A percentile compares a stretch with the other conserved stretches of the same genome.
These are phyloP conservation scores for Serripes groenlandicus DNA, from an alignment of 2,888 invertebrate species.

Conservation along the genomic window DNA sequence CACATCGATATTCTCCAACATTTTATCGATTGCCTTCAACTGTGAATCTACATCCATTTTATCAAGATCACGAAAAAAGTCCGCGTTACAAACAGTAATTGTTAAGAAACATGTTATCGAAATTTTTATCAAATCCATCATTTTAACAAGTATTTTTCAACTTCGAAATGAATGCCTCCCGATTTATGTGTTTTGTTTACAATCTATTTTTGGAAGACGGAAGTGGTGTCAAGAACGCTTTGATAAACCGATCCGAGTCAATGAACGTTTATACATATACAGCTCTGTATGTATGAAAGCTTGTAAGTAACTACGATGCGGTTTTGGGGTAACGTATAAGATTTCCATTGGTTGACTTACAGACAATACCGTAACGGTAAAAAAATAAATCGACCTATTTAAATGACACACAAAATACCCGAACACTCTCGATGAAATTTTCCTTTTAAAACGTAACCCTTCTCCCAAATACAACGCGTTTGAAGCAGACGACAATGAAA, in stretches of 20 bases:
- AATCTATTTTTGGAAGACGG: conserved; percentile 9
- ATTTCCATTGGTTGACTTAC: not conserved
- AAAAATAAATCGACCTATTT: too few species aligned
- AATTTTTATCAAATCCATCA: too few species aligned
- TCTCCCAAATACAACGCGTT: too few species aligned
- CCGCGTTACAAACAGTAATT: conserved; percentile 1
- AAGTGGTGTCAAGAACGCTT: conserved; percentile 13
- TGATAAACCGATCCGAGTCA: not conserved
- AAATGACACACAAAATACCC: too few species aligned
- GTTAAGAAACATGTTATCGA: too few species aligned
- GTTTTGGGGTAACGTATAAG: not conserved
- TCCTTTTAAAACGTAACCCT: too few species aligned
- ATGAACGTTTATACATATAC: not conserved
- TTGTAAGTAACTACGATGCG: not conserved
- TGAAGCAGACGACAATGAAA: too few species aligned
- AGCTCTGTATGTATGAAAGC: not conserved
- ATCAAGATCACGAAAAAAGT: conserved; percentile 51
- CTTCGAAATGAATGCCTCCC: too few species aligned
- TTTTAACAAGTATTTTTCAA: too few species aligned
- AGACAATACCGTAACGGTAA: too few species aligned
- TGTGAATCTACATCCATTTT: conserved; percentile 60
- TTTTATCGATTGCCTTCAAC: conserved; percentile 49
- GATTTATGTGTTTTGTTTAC: conserved; percentile 20
- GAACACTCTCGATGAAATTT: too few species aligned
- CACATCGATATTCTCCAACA: conserved; percentile 36